A percentile compares a stretch with the other conserved stretches of the same genome.
Conservation (phyloP, 2,888 invertebrate species). For the Cyclophora albipunctata region DNA sequence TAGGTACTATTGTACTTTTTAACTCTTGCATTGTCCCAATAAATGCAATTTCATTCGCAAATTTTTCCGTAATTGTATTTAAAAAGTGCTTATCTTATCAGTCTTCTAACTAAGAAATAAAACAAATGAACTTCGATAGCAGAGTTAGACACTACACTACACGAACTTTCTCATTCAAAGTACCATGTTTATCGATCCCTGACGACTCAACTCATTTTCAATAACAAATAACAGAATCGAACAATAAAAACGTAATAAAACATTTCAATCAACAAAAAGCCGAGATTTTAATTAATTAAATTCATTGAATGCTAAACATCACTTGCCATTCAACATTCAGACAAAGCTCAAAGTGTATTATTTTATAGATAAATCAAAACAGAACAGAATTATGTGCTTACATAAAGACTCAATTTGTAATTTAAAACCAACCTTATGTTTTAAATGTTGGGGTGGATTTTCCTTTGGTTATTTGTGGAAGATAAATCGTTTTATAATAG, state of each 20-base stretch:
- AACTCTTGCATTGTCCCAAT: no score
- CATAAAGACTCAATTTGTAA: slow-evolving; percentile 18
- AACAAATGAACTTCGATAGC: no score
- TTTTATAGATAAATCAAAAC: slow-evolving; percentile 69
- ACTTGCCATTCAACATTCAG: slow-evolving; percentile 65
- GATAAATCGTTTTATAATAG: slow-evolving; percentile 35
- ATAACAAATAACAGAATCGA: background rate
- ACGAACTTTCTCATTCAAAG: no score
- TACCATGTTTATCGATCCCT: no score
- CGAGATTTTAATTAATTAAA: slow-evolving; percentile 65
- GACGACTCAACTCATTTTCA: no score
- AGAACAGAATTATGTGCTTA: slow-evolving; percentile 43
- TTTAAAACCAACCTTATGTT: background rate
- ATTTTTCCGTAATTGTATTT: no score
- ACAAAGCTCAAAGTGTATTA: slow-evolving; percentile 74
- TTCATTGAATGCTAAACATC: slow-evolving; percentile 66
- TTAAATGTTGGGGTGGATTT: slow-evolving; percentile 19
- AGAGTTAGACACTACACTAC: no score
- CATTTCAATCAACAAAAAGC: slow-evolving; percentile 43
- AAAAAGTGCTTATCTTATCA: no score
- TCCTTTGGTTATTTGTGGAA: slow-evolving; percentile 17
- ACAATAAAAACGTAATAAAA: slow-evolving; percentile 17
- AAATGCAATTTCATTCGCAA: no score
- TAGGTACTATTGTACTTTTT: no score
- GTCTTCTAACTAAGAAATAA: no score